Base-by-base conservation (phyloP, 2,113 vertebrate genomes). In the Austrofundulus limnaeus region DNA sequence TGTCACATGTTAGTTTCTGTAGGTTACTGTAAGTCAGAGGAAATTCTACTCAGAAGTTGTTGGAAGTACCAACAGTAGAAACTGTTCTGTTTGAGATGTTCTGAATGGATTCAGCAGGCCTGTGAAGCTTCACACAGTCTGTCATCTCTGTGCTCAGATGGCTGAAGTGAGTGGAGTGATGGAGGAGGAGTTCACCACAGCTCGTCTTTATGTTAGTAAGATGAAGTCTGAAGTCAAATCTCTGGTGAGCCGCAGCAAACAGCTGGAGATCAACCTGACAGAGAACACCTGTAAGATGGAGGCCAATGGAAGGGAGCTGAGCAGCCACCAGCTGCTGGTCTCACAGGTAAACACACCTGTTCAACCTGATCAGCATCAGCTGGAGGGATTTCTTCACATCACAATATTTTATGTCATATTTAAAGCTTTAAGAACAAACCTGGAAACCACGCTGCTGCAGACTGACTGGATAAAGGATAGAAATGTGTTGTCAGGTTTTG, bases 211-310 rank as follows among this genome's bases (percentile, higher is more conserved):
- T 85, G 91, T 98, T 82, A 96, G 94, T 67, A 98, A 97, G 85
- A 95, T 98, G 93, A 98, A 95, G 67, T 95, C 96, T 0, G 96
- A 98, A 88, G 93, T 96, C 23, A 97, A 96, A 74, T 94, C 95
- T 0, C 78, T 96, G 72, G 91, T 94, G 85, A 97, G 92, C 82
- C 93, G 94, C 15, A 94, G 92, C 88, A 95, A 94, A 73, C 94
- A 94, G 88, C 64, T 97, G 48, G 96, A 98, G 81, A 91, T 85
- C 0, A 90, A 88, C 47, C 92, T 96, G 89, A 80, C 87, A 0
- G 94, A 97, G 69, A 93, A 89, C 80, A 93, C 83, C 79, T 79
- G 87, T 78, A 95, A 93, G 87, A 93, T 94, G 89, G 94, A 94
- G 0, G 93, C 90, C 85, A 94, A 80, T 0, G 95, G 96, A 85